These are phyloP conservation scores for Synanceia verrucosa DNA, from an alignment of 2,797 vertebrate species.

Conservation along the genomic window DNA sequence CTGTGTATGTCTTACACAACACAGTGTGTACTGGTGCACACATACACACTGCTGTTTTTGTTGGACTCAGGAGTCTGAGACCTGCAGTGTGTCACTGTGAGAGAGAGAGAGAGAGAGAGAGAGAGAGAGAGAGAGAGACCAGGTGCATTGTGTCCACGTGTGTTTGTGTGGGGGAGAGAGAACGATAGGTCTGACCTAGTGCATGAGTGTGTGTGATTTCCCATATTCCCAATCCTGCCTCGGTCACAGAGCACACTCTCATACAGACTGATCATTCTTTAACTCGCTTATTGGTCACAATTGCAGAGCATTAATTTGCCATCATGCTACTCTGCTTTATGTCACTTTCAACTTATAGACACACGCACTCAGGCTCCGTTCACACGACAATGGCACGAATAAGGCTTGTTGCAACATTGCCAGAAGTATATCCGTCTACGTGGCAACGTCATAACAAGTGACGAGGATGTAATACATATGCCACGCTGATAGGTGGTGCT, in stretches of 20 bases:
- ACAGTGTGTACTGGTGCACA: conserved; percentile 34
- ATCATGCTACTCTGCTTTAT: conserved; percentile 46
- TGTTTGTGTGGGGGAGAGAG: conserved; percentile 48
- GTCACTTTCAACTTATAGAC: conserved; percentile 28
- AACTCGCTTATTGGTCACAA: conserved; percentile 22
- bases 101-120: conserved; percentile 16
- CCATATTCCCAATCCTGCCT: conserved; percentile 44
- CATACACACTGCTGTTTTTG: conserved; percentile 70
- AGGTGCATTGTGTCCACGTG: conserved; percentile 67
- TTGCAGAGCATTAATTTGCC: conserved; percentile 49
- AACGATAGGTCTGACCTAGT: conserved; percentile 37
- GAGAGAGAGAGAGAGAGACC: conserved; percentile 55
- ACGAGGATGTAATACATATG: too few species aligned
- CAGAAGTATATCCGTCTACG: too few species aligned
- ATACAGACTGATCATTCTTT: conserved; percentile 45
- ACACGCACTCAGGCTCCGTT: too few species aligned
- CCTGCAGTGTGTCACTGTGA: conserved; percentile 71
- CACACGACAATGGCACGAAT: too few species aligned
- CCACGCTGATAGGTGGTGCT: too few species aligned
- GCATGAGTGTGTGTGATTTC: conserved; percentile 21
- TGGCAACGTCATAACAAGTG: too few species aligned
- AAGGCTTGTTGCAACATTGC: too few species aligned
- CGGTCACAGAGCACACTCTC: conserved; percentile 41
- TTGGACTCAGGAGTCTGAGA: conserved; percentile 63
- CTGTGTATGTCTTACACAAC: conserved; percentile 52